Evolutionary conservation across 1,140 invertebrate species (phyloP).

Genomic region (Drosophila rufa): DNA sequence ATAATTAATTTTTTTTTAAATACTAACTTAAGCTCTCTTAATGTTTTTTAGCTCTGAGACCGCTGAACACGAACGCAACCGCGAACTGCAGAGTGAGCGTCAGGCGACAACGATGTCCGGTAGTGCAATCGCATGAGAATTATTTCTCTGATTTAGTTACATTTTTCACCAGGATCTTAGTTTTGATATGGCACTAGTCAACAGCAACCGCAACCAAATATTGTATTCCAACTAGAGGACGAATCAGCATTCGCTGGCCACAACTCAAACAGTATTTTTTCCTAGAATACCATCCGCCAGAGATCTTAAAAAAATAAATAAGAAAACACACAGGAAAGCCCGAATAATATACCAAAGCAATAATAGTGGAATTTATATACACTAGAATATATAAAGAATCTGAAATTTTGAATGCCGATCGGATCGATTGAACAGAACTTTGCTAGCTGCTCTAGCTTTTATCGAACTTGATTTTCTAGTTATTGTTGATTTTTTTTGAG

Average conservation of each 20-base stretch:
- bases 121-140: constrained; percentile 89
- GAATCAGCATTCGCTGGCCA: constrained; percentile 14
- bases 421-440: constrained; percentile 49
- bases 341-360: constrained; percentile 52
- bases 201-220: constrained; percentile 39
- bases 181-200: constrained; percentile 59
- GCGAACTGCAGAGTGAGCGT: constrained; percentile 86
- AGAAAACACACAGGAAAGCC: constrained; percentile 1
- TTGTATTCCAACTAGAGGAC: constrained; percentile 39
- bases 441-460: constrained; percentile 70
- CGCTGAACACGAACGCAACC: constrained; percentile 86
- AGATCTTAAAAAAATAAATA: constrained; percentile 30
- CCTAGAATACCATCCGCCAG: constrained; percentile 30
- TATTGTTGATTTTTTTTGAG: constrained; percentile 32
- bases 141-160: constrained; percentile 86
- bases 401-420: constrained; percentile 34
- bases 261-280: constrained; percentile 60
- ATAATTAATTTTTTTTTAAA: not conserved
- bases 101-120: constrained; percentile 89
- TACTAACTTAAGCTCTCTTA: not conserved
- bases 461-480: constrained; percentile 44
- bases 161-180: constrained; percentile 85
- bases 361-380: constrained; percentile 64
- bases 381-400: constrained; percentile 26
- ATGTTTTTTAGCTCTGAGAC: constrained; percentile 71